These are phyloP conservation scores for Chitala chitala DNA, from an alignment of 2,113 vertebrate species.

Conservation along the genomic window DNA sequence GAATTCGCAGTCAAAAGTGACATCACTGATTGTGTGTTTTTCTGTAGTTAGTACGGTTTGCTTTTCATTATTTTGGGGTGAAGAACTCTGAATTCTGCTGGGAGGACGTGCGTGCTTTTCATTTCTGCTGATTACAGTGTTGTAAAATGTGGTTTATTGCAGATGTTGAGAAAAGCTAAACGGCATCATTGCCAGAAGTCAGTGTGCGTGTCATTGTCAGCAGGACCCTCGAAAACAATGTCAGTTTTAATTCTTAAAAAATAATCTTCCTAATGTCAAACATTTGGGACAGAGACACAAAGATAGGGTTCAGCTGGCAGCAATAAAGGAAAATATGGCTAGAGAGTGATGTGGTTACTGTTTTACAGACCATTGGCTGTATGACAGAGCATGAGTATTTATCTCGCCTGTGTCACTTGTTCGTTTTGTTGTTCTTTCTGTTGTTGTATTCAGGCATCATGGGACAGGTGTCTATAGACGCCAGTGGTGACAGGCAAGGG, in stretches of 20 bases:
- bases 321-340: constrained; percentile 62
- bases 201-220: constrained; percentile 36
- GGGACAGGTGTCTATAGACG: constrained; percentile 89
- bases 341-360: constrained; percentile 69
- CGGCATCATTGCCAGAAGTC: constrained; percentile 29
- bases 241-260: constrained; percentile 39
- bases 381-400: constrained; percentile 60
- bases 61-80: neutral
- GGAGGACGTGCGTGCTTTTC: neutral
- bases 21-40: neutral
- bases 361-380: constrained; percentile 62
- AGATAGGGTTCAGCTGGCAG: constrained; percentile 70
- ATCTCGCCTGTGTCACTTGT: constrained; percentile 57
- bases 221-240: constrained; percentile 38
- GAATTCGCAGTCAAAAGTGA: neutral
- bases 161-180: constrained; percentile 19
- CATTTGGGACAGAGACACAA: constrained; percentile 70
- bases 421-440: constrained; percentile 54
- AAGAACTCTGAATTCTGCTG: neutral
- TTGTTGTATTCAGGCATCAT: constrained; percentile 78
- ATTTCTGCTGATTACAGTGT: constrained; percentile 31
- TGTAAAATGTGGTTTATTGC: constrained; percentile 1
- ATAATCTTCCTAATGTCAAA: constrained; percentile 65
- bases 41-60: neutral
- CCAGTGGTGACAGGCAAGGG: constrained; percentile 83